phyloP scores from a whole-genome alignment of 2,888 invertebrate species.

The Ophion costatus region DNA sequence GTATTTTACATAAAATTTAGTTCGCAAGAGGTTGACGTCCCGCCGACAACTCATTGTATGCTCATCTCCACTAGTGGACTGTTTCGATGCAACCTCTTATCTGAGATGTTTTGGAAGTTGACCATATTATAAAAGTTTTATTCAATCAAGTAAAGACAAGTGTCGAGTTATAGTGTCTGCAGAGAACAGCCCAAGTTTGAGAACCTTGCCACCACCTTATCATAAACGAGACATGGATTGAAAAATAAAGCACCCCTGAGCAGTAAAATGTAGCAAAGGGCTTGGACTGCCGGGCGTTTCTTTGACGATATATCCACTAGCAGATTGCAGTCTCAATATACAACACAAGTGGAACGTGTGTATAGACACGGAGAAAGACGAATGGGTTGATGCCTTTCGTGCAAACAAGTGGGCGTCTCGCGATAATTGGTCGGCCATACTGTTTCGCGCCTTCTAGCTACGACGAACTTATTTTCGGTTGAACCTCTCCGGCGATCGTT shows the following conservation, averaged over 20 bases:
- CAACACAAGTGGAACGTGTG: conserved; percentile 48
- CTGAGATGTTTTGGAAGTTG: too few relatives aligned
- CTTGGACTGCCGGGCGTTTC: conserved; percentile 34
- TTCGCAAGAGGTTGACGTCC: too few relatives aligned
- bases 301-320: conserved; percentile 40
- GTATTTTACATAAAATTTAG: too few relatives aligned
- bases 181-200: conserved; percentile 20
- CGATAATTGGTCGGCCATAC: conserved; percentile 77
- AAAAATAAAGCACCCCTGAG: conserved; percentile 33
- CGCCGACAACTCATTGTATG: too few relatives aligned
- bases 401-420: conserved; percentile 77
- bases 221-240: conserved; percentile 23
- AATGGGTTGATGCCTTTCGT: conserved; percentile 66
- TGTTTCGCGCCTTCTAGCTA: conserved; percentile 71
- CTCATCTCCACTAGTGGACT: too few relatives aligned
- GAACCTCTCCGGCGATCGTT: conserved; percentile 77
- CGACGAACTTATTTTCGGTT: conserved; percentile 78
- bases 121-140: too few relatives aligned
- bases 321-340: conserved; percentile 38
- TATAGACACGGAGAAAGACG: conserved; percentile 45
- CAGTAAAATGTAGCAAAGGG: conserved; percentile 7
- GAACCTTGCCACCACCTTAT: conserved; percentile 16
- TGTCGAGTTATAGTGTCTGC: too few relatives aligned
- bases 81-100: too few relatives aligned
- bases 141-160: too few relatives aligned